Base-by-base conservation (phyloP, 2,888 invertebrate genomes). In the Drosophila hamatofila region DNA sequence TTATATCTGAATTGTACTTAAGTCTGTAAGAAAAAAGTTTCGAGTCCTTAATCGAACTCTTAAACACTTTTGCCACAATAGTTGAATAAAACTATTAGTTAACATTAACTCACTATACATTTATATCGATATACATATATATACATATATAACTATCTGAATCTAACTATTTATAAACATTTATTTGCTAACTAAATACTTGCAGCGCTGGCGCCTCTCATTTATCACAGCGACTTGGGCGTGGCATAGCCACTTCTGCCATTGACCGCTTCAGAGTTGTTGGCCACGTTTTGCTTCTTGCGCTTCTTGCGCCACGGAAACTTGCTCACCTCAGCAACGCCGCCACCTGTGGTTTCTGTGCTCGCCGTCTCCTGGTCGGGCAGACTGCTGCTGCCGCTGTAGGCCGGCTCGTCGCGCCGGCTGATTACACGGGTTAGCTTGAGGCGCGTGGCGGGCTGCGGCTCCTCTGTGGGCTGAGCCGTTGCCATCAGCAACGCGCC, bases 341-440 rank as follows among this genome's bases (percentile, higher is more conserved):
- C 18, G 39, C n/a, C 39, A 21, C 12, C 21, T 5, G 16, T 23
- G 8, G 44, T 23, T 3, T 23, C 44, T 0, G 18, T 30, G 60
- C 56, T 58, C 41, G 65, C 48, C 14, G 74, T 65, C 27, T 88
- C 83, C 48, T 66, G 72, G 27, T 83, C 83, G 48, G 88, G 81
- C 46, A 88, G 59, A 33, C 88, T 83, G 44, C 83, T 61, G 51
- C 83, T 83, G 65, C 88, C 88, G 6, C 63, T 84, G 69, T 72
- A 69, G 14, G 75, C 41, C 9, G 74, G 44, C 51, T 89, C 84
- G 25, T 90, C 84, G 1, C 91, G 74, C 0, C 91, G 83, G 39
- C 83, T 91, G 27, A 91, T 90, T 21, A 91, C 90, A n/a, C 92
- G 86, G 21, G 90, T 84, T 27, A 91, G 57, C 72, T 91, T 91